A percentile compares a stretch with the other conserved stretches of the same genome.
These are phyloP conservation scores for Dasypolia templi DNA, from an alignment of 2,888 invertebrate species.

Conservation along the genomic window DNA sequence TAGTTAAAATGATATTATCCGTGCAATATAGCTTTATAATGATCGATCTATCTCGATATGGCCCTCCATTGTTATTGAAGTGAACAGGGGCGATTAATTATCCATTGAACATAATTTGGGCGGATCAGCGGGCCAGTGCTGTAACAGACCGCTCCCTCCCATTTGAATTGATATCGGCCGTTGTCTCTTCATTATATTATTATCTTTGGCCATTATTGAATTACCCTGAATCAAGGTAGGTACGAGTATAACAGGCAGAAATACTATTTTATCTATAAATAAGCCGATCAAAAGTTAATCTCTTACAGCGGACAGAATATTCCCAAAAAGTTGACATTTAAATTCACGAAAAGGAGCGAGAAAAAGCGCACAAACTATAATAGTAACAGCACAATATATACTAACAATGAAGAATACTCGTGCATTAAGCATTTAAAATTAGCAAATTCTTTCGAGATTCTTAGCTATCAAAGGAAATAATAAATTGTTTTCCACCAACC, in stretches of 20 bases:
- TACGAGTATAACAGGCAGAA: neutral
- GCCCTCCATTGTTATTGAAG: constrained; percentile 84
- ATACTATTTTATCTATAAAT: constrained; percentile 1
- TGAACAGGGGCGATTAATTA: constrained; percentile 88
- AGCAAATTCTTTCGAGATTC: constrained; percentile 76
- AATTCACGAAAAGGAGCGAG: constrained; percentile 17
- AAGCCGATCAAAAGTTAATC: neutral
- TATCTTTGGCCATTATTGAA: constrained; percentile 47
- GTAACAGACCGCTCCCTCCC: constrained; percentile 78
- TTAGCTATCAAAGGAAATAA: constrained; percentile 80
- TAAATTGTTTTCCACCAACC: constrained; percentile 82
- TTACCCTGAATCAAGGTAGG: constrained; percentile 11
- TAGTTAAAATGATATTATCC: constrained; percentile 68
- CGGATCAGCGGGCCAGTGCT: constrained; percentile 80
- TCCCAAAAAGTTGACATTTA: constrained; percentile 20
- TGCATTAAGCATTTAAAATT: constrained; percentile 71
- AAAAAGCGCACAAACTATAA: constrained; percentile 36
- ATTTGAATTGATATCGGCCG: constrained; percentile 78
- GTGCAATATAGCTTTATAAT: constrained; percentile 77
- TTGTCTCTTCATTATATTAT: constrained; percentile 70
- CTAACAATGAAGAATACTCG: constrained; percentile 57
- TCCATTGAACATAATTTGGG: constrained; percentile 90
- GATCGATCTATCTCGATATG: constrained; percentile 79
- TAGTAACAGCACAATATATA: constrained; percentile 54
- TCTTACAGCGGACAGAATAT: neutral